A percentile compares a stretch with the other conserved stretches of the same genome.
Conservation (phyloP, 1,140 invertebrate species). For the Ceratosolen fusciceps region DNA sequence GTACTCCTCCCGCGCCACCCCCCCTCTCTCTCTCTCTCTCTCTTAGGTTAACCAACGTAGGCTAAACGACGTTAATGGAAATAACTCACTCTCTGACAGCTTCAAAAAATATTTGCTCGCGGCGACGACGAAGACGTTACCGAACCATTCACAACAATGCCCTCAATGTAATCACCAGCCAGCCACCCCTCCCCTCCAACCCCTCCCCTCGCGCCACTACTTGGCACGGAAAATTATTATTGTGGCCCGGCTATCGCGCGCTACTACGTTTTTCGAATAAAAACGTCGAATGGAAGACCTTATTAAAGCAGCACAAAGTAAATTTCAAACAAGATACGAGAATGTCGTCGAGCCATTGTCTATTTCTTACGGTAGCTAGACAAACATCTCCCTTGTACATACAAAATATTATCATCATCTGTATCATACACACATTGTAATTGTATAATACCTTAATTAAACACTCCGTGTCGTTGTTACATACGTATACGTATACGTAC, state of each 20-base stretch:
- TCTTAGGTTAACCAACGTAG: not conserved
- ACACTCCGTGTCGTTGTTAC: not conserved
- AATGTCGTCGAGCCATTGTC: not conserved
- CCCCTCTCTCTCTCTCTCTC: too few species aligned
- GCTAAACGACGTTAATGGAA: not conserved
- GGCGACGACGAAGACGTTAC: not conserved
- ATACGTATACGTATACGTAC: too few species aligned
- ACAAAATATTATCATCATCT: not conserved
- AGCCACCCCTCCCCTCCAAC: not conserved
- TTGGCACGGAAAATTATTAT: not conserved
- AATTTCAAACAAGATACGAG: not conserved
- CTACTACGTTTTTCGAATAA: not conserved
- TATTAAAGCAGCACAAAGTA: not conserved
- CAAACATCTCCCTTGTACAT: not conserved
- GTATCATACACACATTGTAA: not conserved
- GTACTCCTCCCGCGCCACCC: too few species aligned
- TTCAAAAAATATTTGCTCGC: not conserved
- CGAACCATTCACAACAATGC: not conserved
- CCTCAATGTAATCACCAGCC: not conserved
- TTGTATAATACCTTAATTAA: not conserved
- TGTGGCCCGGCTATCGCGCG: not conserved
- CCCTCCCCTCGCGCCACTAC: too few species aligned
- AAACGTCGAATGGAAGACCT: not conserved
- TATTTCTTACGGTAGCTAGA: not conserved
- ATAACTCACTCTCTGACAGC: conserved; percentile 2